A percentile compares a stretch with the other conserved stretches of the same genome.
phyloP scores from a whole-genome alignment of 2,888 invertebrate species.

The Pachliopta kotzebuea region DNA sequence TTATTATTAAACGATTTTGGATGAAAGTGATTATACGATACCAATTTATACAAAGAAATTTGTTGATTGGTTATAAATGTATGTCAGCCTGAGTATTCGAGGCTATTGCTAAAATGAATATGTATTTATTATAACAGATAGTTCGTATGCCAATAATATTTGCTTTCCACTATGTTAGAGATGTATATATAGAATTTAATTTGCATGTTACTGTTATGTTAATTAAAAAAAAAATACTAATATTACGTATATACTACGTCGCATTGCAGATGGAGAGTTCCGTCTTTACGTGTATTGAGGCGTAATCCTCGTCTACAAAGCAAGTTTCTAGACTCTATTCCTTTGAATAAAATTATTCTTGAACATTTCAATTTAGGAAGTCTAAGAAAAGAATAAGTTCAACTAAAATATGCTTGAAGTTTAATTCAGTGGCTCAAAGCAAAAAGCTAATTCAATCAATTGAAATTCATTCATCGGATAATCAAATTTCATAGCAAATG shows the following conservation, averaged over 20 bases:
- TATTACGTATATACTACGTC: background rate
- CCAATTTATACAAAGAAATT: too few relatives aligned
- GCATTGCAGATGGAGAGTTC: background rate
- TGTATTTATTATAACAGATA: too few relatives aligned
- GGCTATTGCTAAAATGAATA: too few relatives aligned
- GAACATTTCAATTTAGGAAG: background rate
- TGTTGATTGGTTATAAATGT: too few relatives aligned
- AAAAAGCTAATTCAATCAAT: background rate
- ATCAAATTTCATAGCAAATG: too few relatives aligned
- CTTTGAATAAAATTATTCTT: slow-evolving; percentile 19
- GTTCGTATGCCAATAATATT: too few relatives aligned
- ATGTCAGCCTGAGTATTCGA: too few relatives aligned
- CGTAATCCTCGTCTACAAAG: slow-evolving; percentile 11
- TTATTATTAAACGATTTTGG: too few relatives aligned
- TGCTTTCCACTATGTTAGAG: too few relatives aligned
- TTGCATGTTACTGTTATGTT: background rate
- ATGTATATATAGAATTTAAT: background rate
- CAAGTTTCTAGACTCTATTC: slow-evolving; percentile 13
- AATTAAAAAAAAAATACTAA: background rate
- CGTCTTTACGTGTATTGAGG: slow-evolving; percentile 8
- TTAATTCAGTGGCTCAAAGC: background rate
- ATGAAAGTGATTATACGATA: too few relatives aligned
- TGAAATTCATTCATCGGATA: background rate
- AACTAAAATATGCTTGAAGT: background rate
- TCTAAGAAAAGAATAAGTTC: background rate